A percentile compares a stretch with the other conserved stretches of the same genome.
These are phyloP conservation scores for Chrysaora quinquecirrha DNA, from an alignment of 30 jellyfish, hydroid and myxozoan species.

Conservation along the genomic window DNA sequence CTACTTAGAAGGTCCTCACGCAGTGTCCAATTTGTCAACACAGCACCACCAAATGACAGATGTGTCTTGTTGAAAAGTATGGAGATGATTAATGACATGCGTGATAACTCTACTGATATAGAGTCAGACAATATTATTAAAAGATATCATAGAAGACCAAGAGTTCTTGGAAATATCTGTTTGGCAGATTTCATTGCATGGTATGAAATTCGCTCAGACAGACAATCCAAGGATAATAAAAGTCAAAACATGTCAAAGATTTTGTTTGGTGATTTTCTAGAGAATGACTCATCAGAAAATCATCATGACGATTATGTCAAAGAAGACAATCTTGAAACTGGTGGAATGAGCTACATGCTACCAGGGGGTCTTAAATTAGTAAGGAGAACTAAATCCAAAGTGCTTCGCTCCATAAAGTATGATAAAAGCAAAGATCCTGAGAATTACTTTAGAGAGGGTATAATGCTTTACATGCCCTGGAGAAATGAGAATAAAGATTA, in stretches of 20 bases:
- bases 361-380: slow-evolving; percentile 9
- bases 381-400: slow-evolving; percentile 5
- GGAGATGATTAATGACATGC: slow-evolving; percentile 15
- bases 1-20: slow-evolving; percentile 38
- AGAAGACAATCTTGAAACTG: background rate
- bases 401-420: background rate
- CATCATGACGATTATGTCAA: background rate
- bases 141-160: slow-evolving; percentile 30
- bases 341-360: background rate
- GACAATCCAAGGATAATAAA: background rate
- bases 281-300: background rate
- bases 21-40: slow-evolving; percentile 24
- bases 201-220: slow-evolving; percentile 7
- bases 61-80: slow-evolving; percentile 3
- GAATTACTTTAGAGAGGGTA: slow-evolving; percentile 11
- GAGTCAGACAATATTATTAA: slow-evolving; percentile 16
- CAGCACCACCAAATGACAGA: slow-evolving; percentile 17
- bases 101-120: slow-evolving; percentile 24
- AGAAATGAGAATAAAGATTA: slow-evolving; percentile 8
- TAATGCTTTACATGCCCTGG: slow-evolving; percentile 27
- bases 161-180: slow-evolving; percentile 2
- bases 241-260: background rate
- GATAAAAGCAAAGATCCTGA: slow-evolving; percentile 24
- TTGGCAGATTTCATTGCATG: slow-evolving; percentile 37
- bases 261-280: background rate